Percentiles rank a stretch among this genome's conserved stretches.
These are phyloP conservation scores for Gobio gobio DNA, from an alignment of 2,113 vertebrate species.

Conservation along the genomic window DNA sequence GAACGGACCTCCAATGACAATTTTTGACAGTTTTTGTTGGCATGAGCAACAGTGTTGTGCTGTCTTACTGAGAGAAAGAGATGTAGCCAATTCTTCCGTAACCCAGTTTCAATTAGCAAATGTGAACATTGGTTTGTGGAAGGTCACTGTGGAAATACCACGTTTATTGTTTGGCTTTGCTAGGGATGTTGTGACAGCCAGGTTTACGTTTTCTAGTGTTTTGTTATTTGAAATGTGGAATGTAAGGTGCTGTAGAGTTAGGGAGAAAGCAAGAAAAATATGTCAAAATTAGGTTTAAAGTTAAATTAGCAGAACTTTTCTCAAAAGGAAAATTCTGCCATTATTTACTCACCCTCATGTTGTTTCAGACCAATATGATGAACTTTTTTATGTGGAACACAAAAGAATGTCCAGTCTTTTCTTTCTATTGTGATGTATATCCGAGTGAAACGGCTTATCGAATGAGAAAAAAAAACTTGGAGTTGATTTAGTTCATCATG, in stretches of 20 bases:
- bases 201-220: neutral
- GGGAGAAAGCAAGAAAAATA: neutral
- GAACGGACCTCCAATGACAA: neutral
- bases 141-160: slow-evolving; percentile 20
- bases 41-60: neutral
- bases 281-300: neutral
- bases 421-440: neutral
- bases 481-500: neutral
- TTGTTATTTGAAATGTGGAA: neutral
- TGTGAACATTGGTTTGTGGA: slow-evolving; percentile 14
- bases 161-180: neutral
- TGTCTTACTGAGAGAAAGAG: slow-evolving; percentile 15
- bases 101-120: slow-evolving; percentile 27
- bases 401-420: neutral
- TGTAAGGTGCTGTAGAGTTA: too few relatives aligned
- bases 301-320: neutral
- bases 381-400: neutral
- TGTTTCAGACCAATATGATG: neutral
- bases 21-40: neutral
- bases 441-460: neutral
- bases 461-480: neutral
- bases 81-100: neutral
- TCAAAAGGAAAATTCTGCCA: neutral
- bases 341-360: neutral
- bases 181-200: neutral